Evolutionary conservation across 2,888 invertebrate genomes (phyloP).

Genomic region (Rhopalosiphum nymphaeae): DNA sequence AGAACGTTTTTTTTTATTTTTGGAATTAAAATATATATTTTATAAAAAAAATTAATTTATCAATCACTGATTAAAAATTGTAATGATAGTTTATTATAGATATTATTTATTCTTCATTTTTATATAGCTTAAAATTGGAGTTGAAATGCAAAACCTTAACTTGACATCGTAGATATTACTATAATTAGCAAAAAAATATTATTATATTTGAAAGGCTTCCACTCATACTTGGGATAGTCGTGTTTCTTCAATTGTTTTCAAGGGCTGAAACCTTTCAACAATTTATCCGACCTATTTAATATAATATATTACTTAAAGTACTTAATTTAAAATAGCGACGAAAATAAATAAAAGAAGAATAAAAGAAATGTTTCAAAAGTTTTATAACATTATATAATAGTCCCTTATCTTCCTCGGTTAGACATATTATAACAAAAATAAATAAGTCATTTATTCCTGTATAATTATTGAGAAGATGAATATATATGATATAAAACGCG

Average conservation of each 20-base stretch:
- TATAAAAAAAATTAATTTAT: neutral
- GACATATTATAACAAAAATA: neutral
- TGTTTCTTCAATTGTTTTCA: neutral
- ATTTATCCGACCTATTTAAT: neutral
- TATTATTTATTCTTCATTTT: neutral
- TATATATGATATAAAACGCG: neutral
- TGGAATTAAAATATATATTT: neutral
- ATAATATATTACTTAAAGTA: conserved; percentile 10
- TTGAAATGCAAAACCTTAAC: neutral
- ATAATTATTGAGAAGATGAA: neutral
- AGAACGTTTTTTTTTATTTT: neutral
- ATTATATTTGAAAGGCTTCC: neutral
- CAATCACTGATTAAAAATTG: neutral
- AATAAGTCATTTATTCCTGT: neutral
- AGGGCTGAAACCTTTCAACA: neutral
- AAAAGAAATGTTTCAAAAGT: neutral
- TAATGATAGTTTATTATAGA: neutral
- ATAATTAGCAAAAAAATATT: neutral
- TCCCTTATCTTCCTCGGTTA: neutral
- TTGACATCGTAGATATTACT: neutral
- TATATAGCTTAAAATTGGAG: neutral
- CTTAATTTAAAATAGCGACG: neutral
- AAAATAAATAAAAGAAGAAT: neutral
- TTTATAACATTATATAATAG: neutral
- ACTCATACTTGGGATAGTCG: neutral